phyloP scores from a whole-genome alignment of 1,140 invertebrate species.

The Mercenaria mercenaria region DNA sequence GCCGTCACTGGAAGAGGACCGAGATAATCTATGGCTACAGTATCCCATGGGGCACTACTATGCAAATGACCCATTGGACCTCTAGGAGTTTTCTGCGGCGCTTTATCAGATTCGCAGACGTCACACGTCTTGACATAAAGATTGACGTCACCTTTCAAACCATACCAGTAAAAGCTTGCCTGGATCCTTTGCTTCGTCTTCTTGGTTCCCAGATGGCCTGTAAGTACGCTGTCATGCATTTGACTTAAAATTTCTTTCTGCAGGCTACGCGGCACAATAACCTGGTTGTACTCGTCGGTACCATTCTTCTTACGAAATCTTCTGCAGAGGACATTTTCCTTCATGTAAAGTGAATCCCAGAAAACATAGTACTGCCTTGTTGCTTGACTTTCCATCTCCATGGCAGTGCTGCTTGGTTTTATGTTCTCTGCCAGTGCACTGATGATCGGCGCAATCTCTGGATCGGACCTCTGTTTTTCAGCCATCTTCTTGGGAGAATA shows the following conservation, averaged over 20 bases:
- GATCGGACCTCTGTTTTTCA: too few relatives aligned
- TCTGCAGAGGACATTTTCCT: background rate
- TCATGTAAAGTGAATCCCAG: background rate
- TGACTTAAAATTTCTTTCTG: background rate
- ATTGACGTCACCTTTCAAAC: background rate
- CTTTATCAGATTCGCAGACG: background rate
- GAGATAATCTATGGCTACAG: too few relatives aligned
- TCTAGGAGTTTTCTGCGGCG: background rate
- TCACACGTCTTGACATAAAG: background rate
- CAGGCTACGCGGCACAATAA: background rate
- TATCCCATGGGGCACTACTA: background rate
- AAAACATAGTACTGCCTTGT: background rate
- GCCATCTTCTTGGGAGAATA: too few relatives aligned
- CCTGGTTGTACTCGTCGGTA: background rate
- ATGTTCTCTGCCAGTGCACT: too few relatives aligned
- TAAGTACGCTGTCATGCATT: background rate
- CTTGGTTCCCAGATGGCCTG: background rate
- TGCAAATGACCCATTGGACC: background rate
- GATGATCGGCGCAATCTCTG: too few relatives aligned
- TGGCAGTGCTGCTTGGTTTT: too few relatives aligned
- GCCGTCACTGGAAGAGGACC: too few relatives aligned
- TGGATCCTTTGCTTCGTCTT: background rate
- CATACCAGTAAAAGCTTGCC: background rate
- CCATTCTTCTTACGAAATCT: background rate
- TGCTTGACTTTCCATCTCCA: too few relatives aligned